Evolutionary conservation across 2,113 vertebrate species (phyloP).

Genomic region (Clarias gariepinus): DNA sequence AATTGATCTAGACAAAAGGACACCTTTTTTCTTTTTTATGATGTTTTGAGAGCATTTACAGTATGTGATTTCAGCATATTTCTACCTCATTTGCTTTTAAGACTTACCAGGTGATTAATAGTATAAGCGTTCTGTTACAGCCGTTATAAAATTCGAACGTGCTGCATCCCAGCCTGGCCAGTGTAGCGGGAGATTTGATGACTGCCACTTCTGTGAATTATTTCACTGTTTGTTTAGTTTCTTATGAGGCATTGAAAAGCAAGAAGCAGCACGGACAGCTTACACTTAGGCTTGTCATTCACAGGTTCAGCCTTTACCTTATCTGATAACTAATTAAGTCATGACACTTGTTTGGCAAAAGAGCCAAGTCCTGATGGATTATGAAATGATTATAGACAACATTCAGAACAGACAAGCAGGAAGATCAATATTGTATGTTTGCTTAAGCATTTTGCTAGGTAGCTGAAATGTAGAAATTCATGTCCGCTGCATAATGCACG

Average conservation of each 20-base stretch:
- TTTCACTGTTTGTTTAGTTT: constrained; percentile 51
- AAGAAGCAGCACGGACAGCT: constrained; percentile 36
- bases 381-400: constrained; percentile 58
- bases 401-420: constrained; percentile 52
- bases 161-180: neutral
- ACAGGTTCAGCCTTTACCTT: constrained; percentile 56
- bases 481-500: constrained; percentile 55
- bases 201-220: constrained; percentile 27
- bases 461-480: constrained; percentile 44
- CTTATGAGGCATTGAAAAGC: constrained; percentile 40
- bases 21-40: constrained; percentile 1
- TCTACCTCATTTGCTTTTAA: constrained; percentile 15
- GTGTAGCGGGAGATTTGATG: constrained; percentile 8
- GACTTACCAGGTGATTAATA: constrained; percentile 25
- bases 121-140: neutral
- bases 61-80: constrained; percentile 3
- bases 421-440: constrained; percentile 58
- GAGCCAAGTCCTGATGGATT: constrained; percentile 48
- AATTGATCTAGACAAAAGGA: neutral
- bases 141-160: neutral
- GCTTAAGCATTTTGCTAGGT: constrained; percentile 52
- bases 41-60: constrained; percentile 9
- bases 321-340: constrained; percentile 67
- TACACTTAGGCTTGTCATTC: constrained; percentile 49
- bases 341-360: constrained; percentile 62